Evolutionary conservation across 1,140 invertebrate genomes (phyloP).

Genomic region (Pristionchus pacificus): DNA sequence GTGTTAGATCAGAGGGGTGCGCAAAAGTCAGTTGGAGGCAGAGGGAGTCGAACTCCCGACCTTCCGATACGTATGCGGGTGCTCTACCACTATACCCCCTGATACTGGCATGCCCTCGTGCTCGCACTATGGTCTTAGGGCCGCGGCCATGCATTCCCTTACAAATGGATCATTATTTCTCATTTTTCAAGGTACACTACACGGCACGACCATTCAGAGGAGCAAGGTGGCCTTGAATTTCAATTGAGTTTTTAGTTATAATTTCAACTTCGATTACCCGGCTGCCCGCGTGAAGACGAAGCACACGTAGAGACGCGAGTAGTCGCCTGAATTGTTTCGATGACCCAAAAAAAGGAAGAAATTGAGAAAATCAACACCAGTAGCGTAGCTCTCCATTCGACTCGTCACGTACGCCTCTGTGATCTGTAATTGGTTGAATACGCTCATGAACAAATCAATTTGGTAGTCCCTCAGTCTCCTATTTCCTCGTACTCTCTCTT

Average conservation of each 20-base stretch:
- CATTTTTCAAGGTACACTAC: no score
- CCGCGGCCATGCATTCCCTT: background rate
- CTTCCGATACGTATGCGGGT: no score
- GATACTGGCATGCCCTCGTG: background rate
- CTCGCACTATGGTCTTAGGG: background rate
- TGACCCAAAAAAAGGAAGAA: background rate
- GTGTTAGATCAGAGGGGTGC: background rate
- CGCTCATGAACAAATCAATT: no score
- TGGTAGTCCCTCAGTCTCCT: no score
- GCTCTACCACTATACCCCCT: no score
- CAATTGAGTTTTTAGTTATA: background rate
- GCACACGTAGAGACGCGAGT: background rate
- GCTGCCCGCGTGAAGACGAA: background rate
- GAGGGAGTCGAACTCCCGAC: no score
- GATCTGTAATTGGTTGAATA: no score
- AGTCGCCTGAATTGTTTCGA: background rate
- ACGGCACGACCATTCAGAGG: background rate
- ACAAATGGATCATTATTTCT: no score
- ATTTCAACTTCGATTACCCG: background rate
- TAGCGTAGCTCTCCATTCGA: background rate
- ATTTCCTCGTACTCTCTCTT: no score
- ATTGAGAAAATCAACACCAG: background rate
- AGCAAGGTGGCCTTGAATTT: no score
- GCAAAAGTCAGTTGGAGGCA: no score
- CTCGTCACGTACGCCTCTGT: constrained; percentile 18